Percentiles rank a stretch among this genome's conserved stretches.
These are phyloP conservation scores for Osmerus eperlanus DNA, from an alignment of 2,113 vertebrate genomes.

Conservation along the genomic window DNA sequence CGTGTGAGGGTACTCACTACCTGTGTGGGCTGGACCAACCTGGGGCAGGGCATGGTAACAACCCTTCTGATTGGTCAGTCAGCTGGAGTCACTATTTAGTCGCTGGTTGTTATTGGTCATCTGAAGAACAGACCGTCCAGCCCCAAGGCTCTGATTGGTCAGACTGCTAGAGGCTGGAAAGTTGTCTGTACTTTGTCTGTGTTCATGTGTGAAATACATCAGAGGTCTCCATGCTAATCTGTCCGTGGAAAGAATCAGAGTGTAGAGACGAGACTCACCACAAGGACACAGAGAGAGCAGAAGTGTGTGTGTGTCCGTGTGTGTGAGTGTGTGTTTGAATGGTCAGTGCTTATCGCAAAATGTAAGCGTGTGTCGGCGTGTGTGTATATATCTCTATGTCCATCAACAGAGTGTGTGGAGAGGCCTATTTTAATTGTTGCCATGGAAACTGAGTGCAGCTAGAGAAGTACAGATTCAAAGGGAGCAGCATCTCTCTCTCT, in stretches of 20 bases:
- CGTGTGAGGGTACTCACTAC: slow-evolving; percentile 43
- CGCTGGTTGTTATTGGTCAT: no score
- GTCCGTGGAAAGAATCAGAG: no score
- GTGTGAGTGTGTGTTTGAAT: slow-evolving; percentile 28
- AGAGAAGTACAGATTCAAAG: slow-evolving; percentile 73
- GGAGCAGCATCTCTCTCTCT: slow-evolving; percentile 43
- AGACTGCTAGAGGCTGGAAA: no score
- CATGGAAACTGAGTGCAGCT: slow-evolving; percentile 79
- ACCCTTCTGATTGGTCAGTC: slow-evolving; percentile 36
- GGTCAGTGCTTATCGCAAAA: slow-evolving; percentile 41
- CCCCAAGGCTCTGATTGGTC: no score
- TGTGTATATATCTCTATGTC: slow-evolving; percentile 52
- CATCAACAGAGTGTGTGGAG: slow-evolving; percentile 58
- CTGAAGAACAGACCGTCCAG: no score
- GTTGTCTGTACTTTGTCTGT: slow-evolving; percentile 1
- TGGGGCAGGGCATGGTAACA: not conserved
- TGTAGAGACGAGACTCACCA: no score
- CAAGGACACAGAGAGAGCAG: no score
- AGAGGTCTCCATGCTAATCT: no score
- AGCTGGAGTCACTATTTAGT: not conserved
- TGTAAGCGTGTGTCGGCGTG: not conserved
- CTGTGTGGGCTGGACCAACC: slow-evolving; percentile 24
- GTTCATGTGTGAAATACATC: slow-evolving; percentile 7
- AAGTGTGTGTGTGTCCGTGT: slow-evolving; percentile 4
- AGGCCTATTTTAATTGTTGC: slow-evolving; percentile 79